Percentiles rank a stretch among this genome's conserved stretches.
These are phyloP conservation scores for Drosophila lacicola DNA, from an alignment of 2,888 invertebrate species.

Conservation along the genomic window DNA sequence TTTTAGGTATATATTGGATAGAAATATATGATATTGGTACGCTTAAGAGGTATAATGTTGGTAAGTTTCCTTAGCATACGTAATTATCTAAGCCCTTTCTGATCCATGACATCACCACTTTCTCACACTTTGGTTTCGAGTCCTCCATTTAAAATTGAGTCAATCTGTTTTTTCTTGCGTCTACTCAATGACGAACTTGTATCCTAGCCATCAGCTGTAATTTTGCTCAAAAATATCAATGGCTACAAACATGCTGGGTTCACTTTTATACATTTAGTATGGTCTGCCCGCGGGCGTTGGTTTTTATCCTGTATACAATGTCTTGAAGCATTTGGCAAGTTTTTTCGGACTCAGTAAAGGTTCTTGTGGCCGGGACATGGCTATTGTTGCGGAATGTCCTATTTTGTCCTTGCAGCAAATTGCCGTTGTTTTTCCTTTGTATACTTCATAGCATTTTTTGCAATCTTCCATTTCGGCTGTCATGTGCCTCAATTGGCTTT, in stretches of 20 bases:
- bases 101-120: background rate
- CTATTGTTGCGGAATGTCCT: constrained; percentile 73
- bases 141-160: constrained; percentile 12
- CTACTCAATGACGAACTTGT: background rate
- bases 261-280: constrained; percentile 17
- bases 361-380: constrained; percentile 48
- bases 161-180: constrained; percentile 14
- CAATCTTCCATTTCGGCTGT: constrained; percentile 39
- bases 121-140: background rate
- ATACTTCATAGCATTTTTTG: constrained; percentile 32
- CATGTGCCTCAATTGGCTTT: constrained; percentile 28
- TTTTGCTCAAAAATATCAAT: constrained; percentile 37
- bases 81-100: no score
- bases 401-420: constrained; percentile 73
- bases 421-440: constrained; percentile 49
- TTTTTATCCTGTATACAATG: constrained; percentile 50
- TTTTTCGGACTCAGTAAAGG: constrained; percentile 41
- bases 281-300: constrained; percentile 9
- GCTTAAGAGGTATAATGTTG: no score
- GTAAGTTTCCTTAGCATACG: no score
- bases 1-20: no score
- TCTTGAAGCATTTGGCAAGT: constrained; percentile 42
- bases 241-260: constrained; percentile 45
- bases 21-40: no score
- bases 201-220: constrained; percentile 27